Evolutionary conservation across 2,888 invertebrate species (phyloP), one percentile per base, ranked within the genome.

Genomic region (Tenthredo mesomela): DNA sequence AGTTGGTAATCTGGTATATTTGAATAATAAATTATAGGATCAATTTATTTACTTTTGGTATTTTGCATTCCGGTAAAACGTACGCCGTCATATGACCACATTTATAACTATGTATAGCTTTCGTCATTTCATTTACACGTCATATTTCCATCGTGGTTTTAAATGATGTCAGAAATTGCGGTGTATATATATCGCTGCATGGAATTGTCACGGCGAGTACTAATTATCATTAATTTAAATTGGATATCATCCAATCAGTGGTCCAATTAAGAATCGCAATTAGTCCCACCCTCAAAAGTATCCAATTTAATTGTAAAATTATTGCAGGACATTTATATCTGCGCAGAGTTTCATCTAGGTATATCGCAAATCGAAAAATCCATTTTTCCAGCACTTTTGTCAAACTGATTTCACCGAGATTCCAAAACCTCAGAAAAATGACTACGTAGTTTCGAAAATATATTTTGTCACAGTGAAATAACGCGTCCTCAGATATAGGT

Each of bases 241-340:
- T 87, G 87, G 82, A 58, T 85, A 85, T 88, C 89, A 89, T 90
- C 87, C 88, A 87, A 89, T 90, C 87, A 89, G 87, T 88, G 87
- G 86, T 88, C 86, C 89, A 90, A 91, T 90, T 89, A 89, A 90
- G 89, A 90, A 89, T 90, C 85, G 88, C 89, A 89, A 90, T 89
- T 88, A 89, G 88, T 86, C 87, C 87, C 40, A 21, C 7, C 10
- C 54, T n/a, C n/a, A 50, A n/a, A 50, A 5, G 54, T n/a, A 54
- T n/a, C 18, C 25, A 61, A 58, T 61, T 3, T 18, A 33, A 33
- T 33, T 25, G 10, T 33, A 0, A 29, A 67, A 33, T 33, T 67
- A 33, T 67, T 15, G 33, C 18, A 4, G 33, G 15, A 67, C 29
- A 33, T 25, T 25, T 25, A 12, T 25, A 61, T 67, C 67, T 15